Evolutionary conservation across 2,888 invertebrate genomes (phyloP), one percentile per base, ranked within the genome.

Genomic region (Drosophila borborema): DNA sequence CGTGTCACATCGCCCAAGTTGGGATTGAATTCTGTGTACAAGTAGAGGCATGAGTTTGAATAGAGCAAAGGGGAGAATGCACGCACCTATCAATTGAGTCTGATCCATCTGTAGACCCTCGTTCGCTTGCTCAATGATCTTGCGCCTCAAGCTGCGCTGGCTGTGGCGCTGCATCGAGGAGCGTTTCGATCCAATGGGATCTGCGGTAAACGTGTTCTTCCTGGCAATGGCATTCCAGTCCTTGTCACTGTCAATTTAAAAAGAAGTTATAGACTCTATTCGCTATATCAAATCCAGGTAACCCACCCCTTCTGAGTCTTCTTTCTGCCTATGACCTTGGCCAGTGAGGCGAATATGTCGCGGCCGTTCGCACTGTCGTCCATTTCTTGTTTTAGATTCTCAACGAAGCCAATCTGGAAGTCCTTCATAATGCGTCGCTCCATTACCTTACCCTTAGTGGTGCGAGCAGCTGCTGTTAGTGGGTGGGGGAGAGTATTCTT

Each of bases 321-420:
- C 72, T 87, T 92, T 73, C 95, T 94, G 0, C 96, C 97, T 74
- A 98, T 96, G 6, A 96, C 97, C 82, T 95, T 96, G 0, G 97
- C 97, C 63, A 98, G 95, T 82, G 97, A 96, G 64, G 96, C 95
- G 92, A 98, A 98, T 0, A 98, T 96, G 91, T 97, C 97, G 77
- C 96, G 96, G 0, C 96, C 95, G 23, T 95, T 95, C 74, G 95
- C 95, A 28, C 95, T 95, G 28, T 95, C 95, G 1, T 94, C 94
- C 55, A 96, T 96, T 77, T 97, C 96, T 76, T 95, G 96, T 34
- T 96, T 95, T 41, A 97, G 95, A 5, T 96, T 97, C 91, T 97
- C 97, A 0, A 97, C 97, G 63, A 97, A 96, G 14, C 97, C 97
- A 76, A 98, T 97, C 91, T 97, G 97, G 95, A 98, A 98, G 93